Percentiles rank a stretch among this genome's conserved stretches.
Conservation (phyloP, 2,797 vertebrate species). For the Jordanella pulchra region DNA sequence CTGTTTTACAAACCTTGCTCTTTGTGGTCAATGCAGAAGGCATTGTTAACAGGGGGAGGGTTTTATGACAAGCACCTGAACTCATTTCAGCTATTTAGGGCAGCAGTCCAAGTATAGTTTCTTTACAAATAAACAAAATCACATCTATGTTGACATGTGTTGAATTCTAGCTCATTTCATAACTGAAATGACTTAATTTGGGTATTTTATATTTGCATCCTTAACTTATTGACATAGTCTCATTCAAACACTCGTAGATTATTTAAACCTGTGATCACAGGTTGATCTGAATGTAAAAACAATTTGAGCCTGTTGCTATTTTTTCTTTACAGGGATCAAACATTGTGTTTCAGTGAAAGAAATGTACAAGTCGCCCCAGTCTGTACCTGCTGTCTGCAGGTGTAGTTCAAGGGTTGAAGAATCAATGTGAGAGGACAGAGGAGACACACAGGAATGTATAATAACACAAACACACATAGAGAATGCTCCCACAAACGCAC, state of each 20-base stretch:
- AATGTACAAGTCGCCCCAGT: slow-evolving; percentile 77
- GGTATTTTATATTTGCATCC: slow-evolving; percentile 76
- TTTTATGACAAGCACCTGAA: slow-evolving; percentile 72
- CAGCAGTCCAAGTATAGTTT: slow-evolving; percentile 72
- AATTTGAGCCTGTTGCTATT: slow-evolving; percentile 79
- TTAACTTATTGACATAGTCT: slow-evolving; percentile 81
- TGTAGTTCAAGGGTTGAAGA: slow-evolving; percentile 79
- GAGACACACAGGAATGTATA: slow-evolving; percentile 85
- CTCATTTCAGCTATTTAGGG: slow-evolving; percentile 66
- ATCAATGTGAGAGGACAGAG: slow-evolving; percentile 80
- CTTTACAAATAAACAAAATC: slow-evolving; percentile 51
- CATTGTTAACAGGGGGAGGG: slow-evolving; percentile 64
- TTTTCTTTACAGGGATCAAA: slow-evolving; percentile 83
- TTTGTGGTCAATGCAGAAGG: slow-evolving; percentile 63
- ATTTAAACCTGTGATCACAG: slow-evolving; percentile 82
- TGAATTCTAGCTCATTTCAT: slow-evolving; percentile 74
- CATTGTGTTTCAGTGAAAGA: slow-evolving; percentile 81
- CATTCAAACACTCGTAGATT: slow-evolving; percentile 80
- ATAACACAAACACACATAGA: slow-evolving; percentile 71
- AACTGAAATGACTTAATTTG: slow-evolving; percentile 78
- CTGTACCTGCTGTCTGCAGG: slow-evolving; percentile 75
- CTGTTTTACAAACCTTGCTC: slow-evolving; percentile 71
- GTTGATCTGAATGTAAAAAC: slow-evolving; percentile 87
- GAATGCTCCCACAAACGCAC: slow-evolving; percentile 72
- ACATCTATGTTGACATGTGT: slow-evolving; percentile 65